Base-by-base conservation (phyloP, 2,797 vertebrate genomes). In the Sardinella longiceps region DNA sequence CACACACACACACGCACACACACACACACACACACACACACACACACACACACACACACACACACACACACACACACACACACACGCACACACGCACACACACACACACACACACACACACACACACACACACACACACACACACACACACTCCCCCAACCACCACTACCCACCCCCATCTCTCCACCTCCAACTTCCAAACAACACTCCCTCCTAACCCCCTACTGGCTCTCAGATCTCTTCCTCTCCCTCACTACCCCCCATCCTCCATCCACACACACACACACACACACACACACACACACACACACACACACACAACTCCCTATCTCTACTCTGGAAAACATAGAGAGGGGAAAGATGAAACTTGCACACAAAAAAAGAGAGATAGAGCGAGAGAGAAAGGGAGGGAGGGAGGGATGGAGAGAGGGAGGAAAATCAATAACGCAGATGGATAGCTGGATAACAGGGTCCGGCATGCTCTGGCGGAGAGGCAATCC, bases 391-490 rank as follows among this genome's bases (percentile, higher is more conserved):
- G 66, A 37, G 14, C 1, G 30, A 74, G 30, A 39, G 30, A 39
- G 15, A 14, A 30, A 4, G 63, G 5, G 50, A 11, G 23, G 15
- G 37, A 23, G 23, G 28, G 70, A 33, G 14, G 7, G 25, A 30
- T 10, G 0, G 70, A 43, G 70, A 1, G 33, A 43, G 33, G 14
- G 37, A 93, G 80, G 82, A 92, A 94, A 96, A 95, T 95, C 94
- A 95, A 95, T 95, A 95, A 93, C 92, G 92, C 94, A 96, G 94
- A 95, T 95, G 94, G 94, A 95, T 95, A 93, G 94, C 93, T 91
- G 90, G 95, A 95, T 95, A 95, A 95, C 93, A 95, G 93, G 94
- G 94, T 94, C 94, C 94, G 91, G 93, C 94, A 94, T 95, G 94
- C 94, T 94, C 94, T 91, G 90, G 92, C 90, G 81, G 91, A 94